Conservation (phyloP, 1,140 invertebrate species). For the Apis laboriosa region DNA sequence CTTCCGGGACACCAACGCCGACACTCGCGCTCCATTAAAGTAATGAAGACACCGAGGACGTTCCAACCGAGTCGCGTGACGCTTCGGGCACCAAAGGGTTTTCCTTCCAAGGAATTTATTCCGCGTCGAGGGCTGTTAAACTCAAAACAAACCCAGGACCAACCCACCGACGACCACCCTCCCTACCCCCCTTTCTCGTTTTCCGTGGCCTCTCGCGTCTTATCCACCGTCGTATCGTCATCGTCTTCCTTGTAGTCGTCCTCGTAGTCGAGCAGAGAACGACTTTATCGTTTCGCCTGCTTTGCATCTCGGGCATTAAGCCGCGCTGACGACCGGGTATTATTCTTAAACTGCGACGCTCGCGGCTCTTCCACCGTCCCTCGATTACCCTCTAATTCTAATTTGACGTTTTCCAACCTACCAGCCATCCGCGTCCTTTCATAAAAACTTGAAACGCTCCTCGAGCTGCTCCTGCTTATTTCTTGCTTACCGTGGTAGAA, state of each 20-base stretch:
- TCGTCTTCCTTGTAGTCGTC: slow-evolving; percentile 17
- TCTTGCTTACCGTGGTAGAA: not conserved
- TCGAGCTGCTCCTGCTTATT: slow-evolving; percentile 8
- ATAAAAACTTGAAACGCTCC: slow-evolving; percentile 14
- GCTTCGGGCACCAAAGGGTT: slow-evolving; percentile 69
- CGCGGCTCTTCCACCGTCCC: slow-evolving; percentile 5
- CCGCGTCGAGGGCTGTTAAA: slow-evolving; percentile 73
- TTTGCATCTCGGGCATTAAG: slow-evolving; percentile 65
- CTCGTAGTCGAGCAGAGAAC: slow-evolving; percentile 49
- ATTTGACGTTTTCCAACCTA: slow-evolving; percentile 54
- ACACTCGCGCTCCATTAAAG: slow-evolving; percentile 77
- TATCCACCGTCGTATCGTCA: slow-evolving; percentile 41
- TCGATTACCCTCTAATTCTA: slow-evolving; percentile 62
- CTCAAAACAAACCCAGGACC: slow-evolving; percentile 73
- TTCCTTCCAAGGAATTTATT: slow-evolving; percentile 77
- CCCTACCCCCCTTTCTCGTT: slow-evolving; percentile 49
- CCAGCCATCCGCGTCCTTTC: slow-evolving; percentile 16
- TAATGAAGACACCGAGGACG: slow-evolving; percentile 76
- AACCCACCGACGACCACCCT: slow-evolving; percentile 32
- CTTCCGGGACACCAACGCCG: slow-evolving; percentile 62
- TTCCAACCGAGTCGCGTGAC: slow-evolving; percentile 42
- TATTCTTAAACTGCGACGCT: slow-evolving; percentile 61
- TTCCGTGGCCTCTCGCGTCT: slow-evolving; percentile 56
- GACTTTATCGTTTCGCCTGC: slow-evolving; percentile 65
- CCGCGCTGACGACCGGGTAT: slow-evolving; percentile 47